A percentile compares a stretch with the other conserved stretches of the same genome.
phyloP scores from a whole-genome alignment of 2,888 invertebrate genomes.

The Caenorhabditis macrosperma region DNA sequence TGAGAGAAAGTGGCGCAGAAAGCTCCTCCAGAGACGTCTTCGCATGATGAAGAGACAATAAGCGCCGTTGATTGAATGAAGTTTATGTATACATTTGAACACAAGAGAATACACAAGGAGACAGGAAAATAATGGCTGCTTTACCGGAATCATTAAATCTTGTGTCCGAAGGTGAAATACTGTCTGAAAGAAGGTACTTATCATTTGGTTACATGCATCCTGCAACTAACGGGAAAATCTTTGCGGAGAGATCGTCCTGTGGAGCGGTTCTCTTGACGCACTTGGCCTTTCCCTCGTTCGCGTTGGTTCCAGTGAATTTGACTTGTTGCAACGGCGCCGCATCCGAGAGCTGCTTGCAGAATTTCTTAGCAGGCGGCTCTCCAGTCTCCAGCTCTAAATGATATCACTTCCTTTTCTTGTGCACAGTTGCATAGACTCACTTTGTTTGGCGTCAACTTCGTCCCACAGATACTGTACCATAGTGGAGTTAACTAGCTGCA shows the following conservation, averaged over 20 bases:
- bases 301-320: constrained; percentile 16
- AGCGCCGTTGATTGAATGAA: no score
- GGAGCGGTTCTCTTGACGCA: constrained; percentile 19
- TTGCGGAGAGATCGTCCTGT: constrained; percentile 29
- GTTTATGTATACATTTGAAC: background rate
- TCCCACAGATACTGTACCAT: background rate
- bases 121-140: background rate
- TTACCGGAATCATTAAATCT: no score
- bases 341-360: constrained; percentile 1
- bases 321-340: background rate
- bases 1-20: constrained; percentile 62
- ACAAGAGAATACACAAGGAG: background rate
- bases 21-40: constrained; percentile 60
- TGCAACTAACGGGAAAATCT: background rate
- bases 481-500: background rate
- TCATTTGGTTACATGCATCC: background rate
- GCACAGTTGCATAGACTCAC: background rate
- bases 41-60: constrained; percentile 60
- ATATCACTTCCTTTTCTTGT: background rate
- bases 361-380: constrained; percentile 15
- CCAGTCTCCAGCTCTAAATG: background rate
- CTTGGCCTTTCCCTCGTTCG: background rate
- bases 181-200: no score
- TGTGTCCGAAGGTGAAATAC: no score
- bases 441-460: background rate